Evolutionary conservation across 2,797 vertebrate species (phyloP).

Genomic region (Rhodeus uyekii): DNA sequence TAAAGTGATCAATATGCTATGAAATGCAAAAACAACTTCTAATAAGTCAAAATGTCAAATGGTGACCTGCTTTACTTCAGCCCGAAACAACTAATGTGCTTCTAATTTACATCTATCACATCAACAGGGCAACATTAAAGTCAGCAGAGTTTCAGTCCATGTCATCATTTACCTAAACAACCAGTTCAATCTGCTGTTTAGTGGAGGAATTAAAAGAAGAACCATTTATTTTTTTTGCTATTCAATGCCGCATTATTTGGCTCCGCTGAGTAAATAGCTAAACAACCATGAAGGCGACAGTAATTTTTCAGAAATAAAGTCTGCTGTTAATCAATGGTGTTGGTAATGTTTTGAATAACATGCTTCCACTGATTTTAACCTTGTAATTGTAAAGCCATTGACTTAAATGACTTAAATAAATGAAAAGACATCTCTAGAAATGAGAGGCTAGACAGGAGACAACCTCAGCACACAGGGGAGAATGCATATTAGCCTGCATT

Average conservation of each 20-base stretch:
- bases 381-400: constrained; percentile 31
- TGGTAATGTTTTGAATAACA: constrained; percentile 28
- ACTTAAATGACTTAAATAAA: constrained; percentile 11
- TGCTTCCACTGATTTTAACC: constrained; percentile 22
- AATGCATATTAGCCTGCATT: not conserved
- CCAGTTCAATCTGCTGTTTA: not conserved
- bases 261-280: constrained; percentile 14
- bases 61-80: not conserved
- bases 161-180: constrained; percentile 11
- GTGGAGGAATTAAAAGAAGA: not conserved
- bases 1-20: not conserved
- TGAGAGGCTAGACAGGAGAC: constrained; percentile 7
- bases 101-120: not conserved
- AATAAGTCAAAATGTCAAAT: not conserved
- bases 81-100: not conserved
- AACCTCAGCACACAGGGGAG: constrained; percentile 8
- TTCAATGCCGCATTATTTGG: not conserved
- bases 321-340: constrained; percentile 14
- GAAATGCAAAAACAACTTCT: not conserved
- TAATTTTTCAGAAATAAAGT: constrained; percentile 22
- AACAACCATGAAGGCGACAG: constrained; percentile 21
- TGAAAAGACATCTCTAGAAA: not conserved
- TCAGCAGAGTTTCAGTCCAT: constrained; percentile 3
- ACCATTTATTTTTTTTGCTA: not conserved
- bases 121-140: not conserved